Conservation (phyloP, 2,113 vertebrate species). For the Plestiodon gilberti region DNA sequence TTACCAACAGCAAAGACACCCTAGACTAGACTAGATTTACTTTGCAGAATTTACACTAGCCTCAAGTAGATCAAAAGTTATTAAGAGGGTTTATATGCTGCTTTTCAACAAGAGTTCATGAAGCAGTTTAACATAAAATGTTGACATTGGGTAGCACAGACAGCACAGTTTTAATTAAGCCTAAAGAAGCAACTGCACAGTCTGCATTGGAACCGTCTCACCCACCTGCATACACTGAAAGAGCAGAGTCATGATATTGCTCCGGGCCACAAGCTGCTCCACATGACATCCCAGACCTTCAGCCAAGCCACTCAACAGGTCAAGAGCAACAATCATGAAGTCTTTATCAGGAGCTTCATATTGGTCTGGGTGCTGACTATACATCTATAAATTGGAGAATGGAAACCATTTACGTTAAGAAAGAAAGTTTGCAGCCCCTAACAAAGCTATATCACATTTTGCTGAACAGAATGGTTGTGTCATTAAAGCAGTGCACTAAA, state of each 20-base stretch:
- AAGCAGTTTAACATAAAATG: too few relatives aligned
- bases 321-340: constrained; percentile 96
- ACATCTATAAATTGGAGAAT: constrained; percentile 80
- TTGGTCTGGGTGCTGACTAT: constrained; percentile 94
- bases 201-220: too few relatives aligned
- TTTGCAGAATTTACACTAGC: background rate
- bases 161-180: background rate
- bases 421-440: background rate
- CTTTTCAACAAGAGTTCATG: background rate
- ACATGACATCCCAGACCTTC: constrained; percentile 92
- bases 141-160: background rate
- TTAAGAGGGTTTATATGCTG: too few relatives aligned
- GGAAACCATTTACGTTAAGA: background rate
- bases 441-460: background rate
- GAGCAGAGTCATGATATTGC: constrained; percentile 95
- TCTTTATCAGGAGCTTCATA: constrained; percentile 96
- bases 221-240: constrained; percentile 97
- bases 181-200: background rate
- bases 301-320: constrained; percentile 91
- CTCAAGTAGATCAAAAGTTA: background rate
- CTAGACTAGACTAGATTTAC: background rate
- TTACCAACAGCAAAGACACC: background rate
- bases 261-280: constrained; percentile 91
- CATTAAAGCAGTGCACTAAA: background rate
- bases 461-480: background rate